Percentiles rank a stretch among this genome's conserved stretches.
Evolutionary conservation across 2,888 invertebrate genomes (phyloP).

Genomic region (Protula sp.): DNA sequence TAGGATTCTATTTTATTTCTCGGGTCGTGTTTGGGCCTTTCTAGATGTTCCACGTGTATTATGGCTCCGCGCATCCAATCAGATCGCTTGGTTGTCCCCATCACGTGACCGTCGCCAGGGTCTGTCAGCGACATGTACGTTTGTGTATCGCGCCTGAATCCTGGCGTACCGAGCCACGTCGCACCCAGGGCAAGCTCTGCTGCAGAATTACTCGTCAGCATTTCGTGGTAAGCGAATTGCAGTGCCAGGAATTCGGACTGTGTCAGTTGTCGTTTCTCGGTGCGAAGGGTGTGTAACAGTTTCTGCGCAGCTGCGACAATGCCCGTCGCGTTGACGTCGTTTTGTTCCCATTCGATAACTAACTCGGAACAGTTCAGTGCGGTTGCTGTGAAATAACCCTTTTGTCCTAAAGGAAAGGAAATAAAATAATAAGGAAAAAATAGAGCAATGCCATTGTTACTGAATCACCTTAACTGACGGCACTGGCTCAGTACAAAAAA

Average conservation of each 20-base stretch:
- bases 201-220: background rate
- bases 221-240: background rate
- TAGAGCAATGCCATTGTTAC: too few species aligned
- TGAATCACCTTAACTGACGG: too few species aligned
- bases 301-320: background rate
- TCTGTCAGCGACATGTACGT: conserved; percentile 34
- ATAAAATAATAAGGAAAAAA: too few species aligned
- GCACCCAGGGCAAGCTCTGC: conserved; percentile 4
- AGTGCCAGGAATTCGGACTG: background rate
- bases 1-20: conserved; percentile 30
- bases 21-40: conserved; percentile 26
- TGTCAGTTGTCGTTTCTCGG: background rate
- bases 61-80: conserved; percentile 34
- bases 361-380: background rate
- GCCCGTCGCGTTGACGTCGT: background rate
- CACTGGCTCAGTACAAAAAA: too few species aligned
- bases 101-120: conserved; percentile 31
- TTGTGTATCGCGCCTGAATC: conserved; percentile 30
- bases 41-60: conserved; percentile 34
- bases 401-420: background rate
- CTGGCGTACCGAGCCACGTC: conserved; percentile 27
- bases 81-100: conserved; percentile 29
- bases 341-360: conserved; percentile 7
- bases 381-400: background rate
- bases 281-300: background rate